Conservation (phyloP, 2,797 vertebrate species). For the Sebastes hubbsi region DNA sequence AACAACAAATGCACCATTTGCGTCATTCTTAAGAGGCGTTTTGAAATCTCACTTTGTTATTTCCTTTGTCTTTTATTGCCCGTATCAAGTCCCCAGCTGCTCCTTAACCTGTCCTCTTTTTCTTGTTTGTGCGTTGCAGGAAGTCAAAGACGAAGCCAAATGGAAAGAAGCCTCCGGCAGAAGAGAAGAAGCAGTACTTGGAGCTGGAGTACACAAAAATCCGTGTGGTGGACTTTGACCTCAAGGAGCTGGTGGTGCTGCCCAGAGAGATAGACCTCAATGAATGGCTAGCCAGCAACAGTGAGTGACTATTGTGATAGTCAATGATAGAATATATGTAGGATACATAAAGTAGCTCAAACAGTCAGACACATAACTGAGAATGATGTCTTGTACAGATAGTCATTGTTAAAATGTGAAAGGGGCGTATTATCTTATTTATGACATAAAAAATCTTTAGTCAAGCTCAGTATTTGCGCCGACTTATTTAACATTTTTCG, state of each 20-base stretch:
- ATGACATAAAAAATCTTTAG: neutral
- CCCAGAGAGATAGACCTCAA: conserved; percentile 98
- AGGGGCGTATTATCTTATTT: neutral
- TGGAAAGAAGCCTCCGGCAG: conserved; percentile 93
- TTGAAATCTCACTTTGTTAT: neutral
- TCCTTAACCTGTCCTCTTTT: neutral
- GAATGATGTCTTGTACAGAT: neutral
- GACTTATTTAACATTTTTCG: neutral
- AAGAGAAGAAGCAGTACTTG: conserved; percentile 97
- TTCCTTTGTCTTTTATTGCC: neutral
- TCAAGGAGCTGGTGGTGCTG: conserved; percentile 96
- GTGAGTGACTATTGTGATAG: conserved; percentile 79
- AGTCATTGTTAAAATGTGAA: neutral
- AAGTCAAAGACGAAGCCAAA: conserved; percentile 99
- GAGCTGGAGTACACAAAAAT: conserved; percentile 95
- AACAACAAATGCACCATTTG: neutral
- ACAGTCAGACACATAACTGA: neutral
- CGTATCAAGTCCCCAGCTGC: neutral
- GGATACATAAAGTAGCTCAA: neutral
- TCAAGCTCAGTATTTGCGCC: neutral
- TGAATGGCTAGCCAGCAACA: conserved; percentile 99
- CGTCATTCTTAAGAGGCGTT: neutral
- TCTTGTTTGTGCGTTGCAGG: conserved; percentile 74
- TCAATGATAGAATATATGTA: neutral
- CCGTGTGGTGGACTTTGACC: conserved; percentile 94